These are phyloP conservation scores for Pachyuromys duprasi DNA, from an alignment of 2,797 vertebrate genomes.

Conservation along the genomic window DNA sequence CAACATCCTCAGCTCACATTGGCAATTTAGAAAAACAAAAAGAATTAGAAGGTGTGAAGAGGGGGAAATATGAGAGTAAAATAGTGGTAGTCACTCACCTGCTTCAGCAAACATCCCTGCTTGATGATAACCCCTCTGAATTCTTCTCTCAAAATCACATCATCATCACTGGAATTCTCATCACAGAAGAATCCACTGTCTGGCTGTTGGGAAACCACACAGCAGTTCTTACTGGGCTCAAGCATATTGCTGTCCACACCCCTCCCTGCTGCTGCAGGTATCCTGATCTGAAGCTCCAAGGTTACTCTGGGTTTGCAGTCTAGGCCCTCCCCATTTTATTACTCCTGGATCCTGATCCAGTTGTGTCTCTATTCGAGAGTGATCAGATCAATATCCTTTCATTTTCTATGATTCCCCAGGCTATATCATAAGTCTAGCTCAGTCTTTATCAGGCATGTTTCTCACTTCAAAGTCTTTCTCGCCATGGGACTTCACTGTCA, in stretches of 20 bases:
- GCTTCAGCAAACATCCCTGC: constrained; percentile 97
- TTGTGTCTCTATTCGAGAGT: neutral
- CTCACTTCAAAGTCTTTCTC: neutral
- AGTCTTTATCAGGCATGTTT: neutral
- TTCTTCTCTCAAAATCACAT: constrained; percentile 93
- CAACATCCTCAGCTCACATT: neutral
- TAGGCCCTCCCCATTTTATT: neutral
- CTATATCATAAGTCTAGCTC: neutral
- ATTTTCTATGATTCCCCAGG: neutral
- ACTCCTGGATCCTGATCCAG: neutral
- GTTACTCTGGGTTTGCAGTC: neutral
- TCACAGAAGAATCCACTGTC: constrained; percentile 99
- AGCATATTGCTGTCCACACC: neutral
- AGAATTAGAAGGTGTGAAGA: neutral
- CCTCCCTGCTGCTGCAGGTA: neutral
- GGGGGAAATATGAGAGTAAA: neutral
- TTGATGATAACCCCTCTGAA: constrained; percentile 97
- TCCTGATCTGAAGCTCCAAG: neutral
- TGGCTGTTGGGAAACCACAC: constrained; percentile 87
- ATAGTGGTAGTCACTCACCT: constrained; percentile 87
- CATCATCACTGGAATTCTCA: constrained; percentile 98
- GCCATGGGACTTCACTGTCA: neutral
- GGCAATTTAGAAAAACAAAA: neutral
- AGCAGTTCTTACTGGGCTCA: neutral
- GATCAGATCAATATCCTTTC: neutral